phyloP scores from a whole-genome alignment of 2,888 invertebrate genomes.

The Epirrita christyi region DNA sequence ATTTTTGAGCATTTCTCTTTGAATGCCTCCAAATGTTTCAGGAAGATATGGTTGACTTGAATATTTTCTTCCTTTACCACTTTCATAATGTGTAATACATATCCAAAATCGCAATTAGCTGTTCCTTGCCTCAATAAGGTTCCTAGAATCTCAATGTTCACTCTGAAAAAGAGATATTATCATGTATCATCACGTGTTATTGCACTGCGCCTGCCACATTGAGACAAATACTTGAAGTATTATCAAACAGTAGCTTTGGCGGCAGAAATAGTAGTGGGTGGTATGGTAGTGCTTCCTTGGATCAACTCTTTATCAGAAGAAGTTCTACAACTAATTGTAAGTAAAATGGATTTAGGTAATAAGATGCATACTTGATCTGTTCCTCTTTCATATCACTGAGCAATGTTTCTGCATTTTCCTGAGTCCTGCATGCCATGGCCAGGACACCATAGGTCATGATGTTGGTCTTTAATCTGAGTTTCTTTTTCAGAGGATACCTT shows the following conservation, averaged over 20 bases:
- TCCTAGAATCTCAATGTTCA: slow-evolving; percentile 91
- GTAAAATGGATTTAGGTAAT: not conserved
- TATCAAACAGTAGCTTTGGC: too few relatives aligned
- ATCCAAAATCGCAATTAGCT: slow-evolving; percentile 84
- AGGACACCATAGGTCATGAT: slow-evolving; percentile 94
- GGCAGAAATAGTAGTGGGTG: too few relatives aligned
- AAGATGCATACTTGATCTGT: slow-evolving; percentile 83
- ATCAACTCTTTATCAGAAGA: too few relatives aligned
- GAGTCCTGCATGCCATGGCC: slow-evolving; percentile 90
- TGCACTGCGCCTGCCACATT: too few relatives aligned
- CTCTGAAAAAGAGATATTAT: slow-evolving; percentile 69
- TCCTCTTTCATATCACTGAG: slow-evolving; percentile 88
- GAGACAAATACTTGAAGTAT: too few relatives aligned
- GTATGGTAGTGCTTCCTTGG: too few relatives aligned
- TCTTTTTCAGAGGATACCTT: slow-evolving; percentile 66
- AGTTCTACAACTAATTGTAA: too few relatives aligned
- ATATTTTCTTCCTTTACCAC: slow-evolving; percentile 86
- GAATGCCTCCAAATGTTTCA: slow-evolving; percentile 87
- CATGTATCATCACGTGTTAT: too few relatives aligned
- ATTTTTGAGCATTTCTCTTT: slow-evolving; percentile 81
- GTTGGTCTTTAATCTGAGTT: slow-evolving; percentile 85
- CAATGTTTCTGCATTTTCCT: slow-evolving; percentile 86
- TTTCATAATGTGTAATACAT: slow-evolving; percentile 88
- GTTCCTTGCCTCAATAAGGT: slow-evolving; percentile 89
- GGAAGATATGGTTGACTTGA: slow-evolving; percentile 85